A percentile compares a stretch with the other conserved stretches of the same genome.
phyloP scores from a whole-genome alignment of 2,113 vertebrate species.

The Rutilus rutilus region DNA sequence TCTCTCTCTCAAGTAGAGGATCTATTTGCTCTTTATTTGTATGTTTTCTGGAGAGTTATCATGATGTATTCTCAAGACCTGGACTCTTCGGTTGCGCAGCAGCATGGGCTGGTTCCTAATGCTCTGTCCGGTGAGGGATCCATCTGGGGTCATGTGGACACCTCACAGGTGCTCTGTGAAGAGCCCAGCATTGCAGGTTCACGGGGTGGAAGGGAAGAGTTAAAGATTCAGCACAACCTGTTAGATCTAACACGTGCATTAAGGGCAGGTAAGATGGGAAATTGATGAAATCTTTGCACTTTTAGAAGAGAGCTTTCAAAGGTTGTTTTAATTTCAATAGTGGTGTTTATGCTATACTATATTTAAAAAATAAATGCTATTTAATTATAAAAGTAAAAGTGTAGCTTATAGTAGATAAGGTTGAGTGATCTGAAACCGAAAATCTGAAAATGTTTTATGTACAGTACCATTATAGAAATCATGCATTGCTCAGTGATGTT shows the following conservation, averaged over 20 bases:
- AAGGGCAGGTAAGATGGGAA: conserved; percentile 12
- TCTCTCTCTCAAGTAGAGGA: conserved; percentile 26
- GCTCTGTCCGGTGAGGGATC: background rate
- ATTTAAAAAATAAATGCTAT: background rate
- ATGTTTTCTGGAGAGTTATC: conserved; percentile 5
- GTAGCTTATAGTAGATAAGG: background rate
- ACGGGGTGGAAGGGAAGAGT: background rate
- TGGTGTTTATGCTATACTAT: background rate
- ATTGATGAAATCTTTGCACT: background rate
- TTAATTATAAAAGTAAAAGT: background rate
- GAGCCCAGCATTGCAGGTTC: conserved; percentile 3
- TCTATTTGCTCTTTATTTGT: conserved; percentile 31
- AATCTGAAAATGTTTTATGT: conserved; percentile 32
- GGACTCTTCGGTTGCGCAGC: background rate
- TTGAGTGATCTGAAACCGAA: background rate
- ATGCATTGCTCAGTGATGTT: background rate
- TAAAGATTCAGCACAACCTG: conserved; percentile 10
- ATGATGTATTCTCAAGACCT: conserved; percentile 14
- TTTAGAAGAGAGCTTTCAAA: background rate
- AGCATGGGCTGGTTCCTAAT: background rate
- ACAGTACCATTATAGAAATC: background rate
- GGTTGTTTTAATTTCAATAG: background rate
- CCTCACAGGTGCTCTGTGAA: background rate
- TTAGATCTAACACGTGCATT: background rate
- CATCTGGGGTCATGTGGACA: conserved; percentile 22